Evolutionary conservation across 2,888 invertebrate genomes (phyloP).

Genomic region (Drosophila anomalata): DNA sequence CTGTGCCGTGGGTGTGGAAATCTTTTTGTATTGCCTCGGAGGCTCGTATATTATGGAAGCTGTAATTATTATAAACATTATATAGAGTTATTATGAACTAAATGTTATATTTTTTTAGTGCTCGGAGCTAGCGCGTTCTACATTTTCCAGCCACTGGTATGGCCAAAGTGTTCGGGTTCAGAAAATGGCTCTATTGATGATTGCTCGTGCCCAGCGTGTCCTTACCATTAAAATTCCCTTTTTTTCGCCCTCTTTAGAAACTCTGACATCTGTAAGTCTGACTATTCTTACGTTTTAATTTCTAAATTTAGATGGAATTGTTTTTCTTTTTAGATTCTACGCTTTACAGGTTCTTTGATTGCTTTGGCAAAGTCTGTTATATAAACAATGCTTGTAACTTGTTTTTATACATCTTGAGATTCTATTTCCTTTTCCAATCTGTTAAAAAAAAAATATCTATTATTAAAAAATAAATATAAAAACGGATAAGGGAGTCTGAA

Average conservation of each 20-base stretch:
- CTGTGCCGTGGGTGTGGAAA: slow-evolving; percentile 65
- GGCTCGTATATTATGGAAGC: slow-evolving; percentile 73
- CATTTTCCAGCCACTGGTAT: slow-evolving; percentile 75
- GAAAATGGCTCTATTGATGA: slow-evolving; percentile 72
- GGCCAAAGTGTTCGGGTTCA: slow-evolving; percentile 65
- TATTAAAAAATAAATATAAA: background rate
- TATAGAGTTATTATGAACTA: background rate
- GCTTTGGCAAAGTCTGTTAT: slow-evolving; percentile 67
- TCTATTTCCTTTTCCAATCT: background rate
- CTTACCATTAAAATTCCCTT: slow-evolving; percentile 73
- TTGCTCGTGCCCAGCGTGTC: slow-evolving; percentile 70
- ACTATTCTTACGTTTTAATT: background rate
- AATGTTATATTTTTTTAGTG: slow-evolving; percentile 28
- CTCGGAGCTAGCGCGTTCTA: slow-evolving; percentile 55
- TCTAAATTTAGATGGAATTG: background rate
- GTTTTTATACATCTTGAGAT: background rate
- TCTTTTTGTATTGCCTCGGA: slow-evolving; percentile 77
- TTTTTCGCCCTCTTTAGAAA: slow-evolving; percentile 74
- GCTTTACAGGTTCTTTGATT: slow-evolving; percentile 69
- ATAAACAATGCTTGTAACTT: slow-evolving; percentile 16
- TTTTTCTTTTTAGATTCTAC: slow-evolving; percentile 51
- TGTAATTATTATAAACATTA: slow-evolving; percentile 47
- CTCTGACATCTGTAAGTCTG: slow-evolving; percentile 65
- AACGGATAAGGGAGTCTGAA: background rate
- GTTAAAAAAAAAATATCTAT: background rate